Evolutionary conservation across 2,797 vertebrate genomes (phyloP).

Genomic region (Schizopygopsis pylzovi): DNA sequence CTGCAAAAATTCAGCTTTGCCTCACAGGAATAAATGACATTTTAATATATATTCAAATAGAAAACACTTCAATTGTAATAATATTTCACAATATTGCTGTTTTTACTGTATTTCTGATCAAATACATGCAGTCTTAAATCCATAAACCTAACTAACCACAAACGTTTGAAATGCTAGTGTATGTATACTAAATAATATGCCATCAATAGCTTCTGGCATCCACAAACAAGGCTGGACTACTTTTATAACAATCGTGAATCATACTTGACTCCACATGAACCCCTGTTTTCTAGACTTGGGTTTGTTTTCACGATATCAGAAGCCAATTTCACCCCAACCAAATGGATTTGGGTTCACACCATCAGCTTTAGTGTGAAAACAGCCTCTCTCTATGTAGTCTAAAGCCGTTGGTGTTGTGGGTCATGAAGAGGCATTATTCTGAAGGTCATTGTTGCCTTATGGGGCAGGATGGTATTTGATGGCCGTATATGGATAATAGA

Average conservation of each 20-base stretch:
- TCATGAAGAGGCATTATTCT: constrained; percentile 15
- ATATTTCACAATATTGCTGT: not conserved
- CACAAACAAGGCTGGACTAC: not conserved
- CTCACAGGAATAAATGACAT: not conserved
- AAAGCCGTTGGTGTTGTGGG: not conserved
- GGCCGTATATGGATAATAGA: not conserved
- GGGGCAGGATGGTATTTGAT: constrained; percentile 20
- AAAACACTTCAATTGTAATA: not conserved
- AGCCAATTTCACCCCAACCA: not conserved
- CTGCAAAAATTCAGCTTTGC: not conserved
- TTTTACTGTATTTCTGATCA: not conserved
- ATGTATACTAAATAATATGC: constrained; percentile 1
- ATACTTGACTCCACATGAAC: not conserved
- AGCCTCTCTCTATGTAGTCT: not conserved
- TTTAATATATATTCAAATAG: not conserved
- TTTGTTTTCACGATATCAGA: not conserved
- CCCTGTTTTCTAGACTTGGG: not conserved
- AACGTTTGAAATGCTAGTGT: not conserved
- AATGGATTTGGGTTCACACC: not conserved
- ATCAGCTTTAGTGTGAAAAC: not conserved
- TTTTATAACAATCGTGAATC: not conserved
- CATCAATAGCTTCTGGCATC: not conserved
- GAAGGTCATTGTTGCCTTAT: constrained; percentile 31
- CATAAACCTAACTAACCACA: not conserved
- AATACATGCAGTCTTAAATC: not conserved